phyloP scores from a whole-genome alignment of 2,113 vertebrate species.

The Calonectris borealis region DNA sequence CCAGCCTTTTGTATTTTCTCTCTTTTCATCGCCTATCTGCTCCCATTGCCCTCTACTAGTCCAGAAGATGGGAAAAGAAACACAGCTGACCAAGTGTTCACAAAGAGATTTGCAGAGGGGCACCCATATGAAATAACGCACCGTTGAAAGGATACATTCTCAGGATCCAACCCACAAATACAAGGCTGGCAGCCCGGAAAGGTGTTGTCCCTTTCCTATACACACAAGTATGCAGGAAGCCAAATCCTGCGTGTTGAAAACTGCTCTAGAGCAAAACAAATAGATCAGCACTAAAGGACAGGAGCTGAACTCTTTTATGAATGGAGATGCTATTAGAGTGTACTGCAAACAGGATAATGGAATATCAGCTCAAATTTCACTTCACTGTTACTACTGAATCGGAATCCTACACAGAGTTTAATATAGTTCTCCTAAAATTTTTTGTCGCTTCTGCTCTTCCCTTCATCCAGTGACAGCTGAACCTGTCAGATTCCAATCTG shows the following conservation, averaged over 20 bases:
- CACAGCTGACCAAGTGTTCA: not conserved
- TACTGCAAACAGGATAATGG: not conserved
- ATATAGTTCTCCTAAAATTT: conserved; percentile 47
- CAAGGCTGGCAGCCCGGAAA: not conserved
- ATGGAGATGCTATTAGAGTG: not conserved
- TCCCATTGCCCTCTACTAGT: not conserved
- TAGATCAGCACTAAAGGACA: not conserved
- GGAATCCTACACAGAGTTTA: conserved; percentile 19
- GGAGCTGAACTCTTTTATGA: not conserved
- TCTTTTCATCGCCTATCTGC: not conserved
- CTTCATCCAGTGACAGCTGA: conserved; percentile 13
- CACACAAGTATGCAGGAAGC: not conserved
- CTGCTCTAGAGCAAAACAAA: not conserved
- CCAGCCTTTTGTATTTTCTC: not conserved
- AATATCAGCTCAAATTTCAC: conserved; percentile 10
- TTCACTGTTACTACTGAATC: not conserved
- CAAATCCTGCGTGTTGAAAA: not conserved
- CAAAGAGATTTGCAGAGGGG: not conserved
- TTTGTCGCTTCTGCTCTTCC: conserved; percentile 7
- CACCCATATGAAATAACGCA: not conserved
- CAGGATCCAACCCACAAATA: not conserved
- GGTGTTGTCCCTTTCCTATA: not conserved
- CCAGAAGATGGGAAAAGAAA: not conserved
- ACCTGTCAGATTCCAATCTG: conserved; percentile 38
- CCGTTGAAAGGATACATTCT: not conserved